phyloP scores from a whole-genome alignment of 2,888 invertebrate genomes.

The Folsomia candida region DNA sequence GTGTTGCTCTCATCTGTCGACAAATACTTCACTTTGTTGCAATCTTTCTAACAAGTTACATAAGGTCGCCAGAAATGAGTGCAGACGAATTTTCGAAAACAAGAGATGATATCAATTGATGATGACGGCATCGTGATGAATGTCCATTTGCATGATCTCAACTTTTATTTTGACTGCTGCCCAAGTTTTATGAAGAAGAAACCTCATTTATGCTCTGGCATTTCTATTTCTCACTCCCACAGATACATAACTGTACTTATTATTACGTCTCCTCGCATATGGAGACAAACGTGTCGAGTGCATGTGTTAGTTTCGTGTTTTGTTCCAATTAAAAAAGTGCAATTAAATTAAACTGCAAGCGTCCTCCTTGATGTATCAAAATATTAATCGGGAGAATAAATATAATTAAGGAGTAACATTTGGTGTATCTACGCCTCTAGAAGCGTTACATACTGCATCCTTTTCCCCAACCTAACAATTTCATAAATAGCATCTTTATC shows the following conservation, averaged over 20 bases:
- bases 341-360: too few species aligned
- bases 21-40: constrained; percentile 11
- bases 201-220: background rate
- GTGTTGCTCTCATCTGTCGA: constrained; percentile 12
- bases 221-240: background rate
- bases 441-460: too few species aligned
- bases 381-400: too few species aligned
- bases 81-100: background rate
- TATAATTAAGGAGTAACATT: too few species aligned
- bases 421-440: too few species aligned
- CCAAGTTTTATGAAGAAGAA: background rate
- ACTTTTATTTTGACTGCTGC: background rate
- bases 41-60: background rate
- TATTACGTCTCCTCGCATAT: too few species aligned
- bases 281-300: too few species aligned
- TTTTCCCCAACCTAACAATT: too few species aligned
- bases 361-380: too few species aligned
- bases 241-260: background rate
- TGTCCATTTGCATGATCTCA: background rate
- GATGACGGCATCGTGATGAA: background rate
- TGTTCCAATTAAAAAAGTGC: too few species aligned
- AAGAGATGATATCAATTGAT: background rate
- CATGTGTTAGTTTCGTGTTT: too few species aligned
- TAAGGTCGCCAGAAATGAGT: background rate
- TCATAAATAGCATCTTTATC: too few species aligned